Base-by-base conservation (phyloP, 2,888 invertebrate species). In the Herminia tarsipennalis region DNA sequence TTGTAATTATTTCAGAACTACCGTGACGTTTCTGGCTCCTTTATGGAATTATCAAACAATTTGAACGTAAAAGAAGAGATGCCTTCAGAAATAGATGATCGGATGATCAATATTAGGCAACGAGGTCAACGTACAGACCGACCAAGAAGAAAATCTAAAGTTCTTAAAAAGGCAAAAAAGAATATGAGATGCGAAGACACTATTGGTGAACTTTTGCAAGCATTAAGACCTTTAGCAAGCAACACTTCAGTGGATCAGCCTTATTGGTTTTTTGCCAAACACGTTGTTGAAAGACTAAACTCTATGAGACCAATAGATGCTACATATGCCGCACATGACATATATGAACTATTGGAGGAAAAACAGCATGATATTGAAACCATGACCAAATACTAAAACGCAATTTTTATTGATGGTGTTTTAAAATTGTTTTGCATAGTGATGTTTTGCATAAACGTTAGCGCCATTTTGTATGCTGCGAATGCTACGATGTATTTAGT, bases 221-320 rank as follows among this genome's bases (percentile, higher is more conserved):
- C 87, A 0, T 81, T 89, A 80, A 76, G 75, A 24, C 90, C 90
- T 0, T 40, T 85, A 27, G 25, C 18, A n/a, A 12, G 12, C 5
- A 13, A 36, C n/a, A 5, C 36, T n/a, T 34, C 55, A 2, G 49
- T 63, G 1, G 56, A 67, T 3, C 75, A 75, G 16, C 69, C 53
- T 6, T 88, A 82, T 45, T 85, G 85, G 83, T 87, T 82, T 35
- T 87, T 90, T 16, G 85, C 89, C 0, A 81, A 77, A 51, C 88
- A 90, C 70, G 81, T 91, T 0, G 75, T 80, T 0, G 88, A 86
- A 46, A 66, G 78, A 38, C 52, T 91, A 2, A 84, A 83, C 41
- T 53, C 66, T 22, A 86, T 91, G 88, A 78, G 77, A 27, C 58
- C 70, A 14, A 37, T 67, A 1, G 83, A 91, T 43, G 82, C 88